phyloP scores from a whole-genome alignment of 2,797 vertebrate species.

The Enteromius viviparus region DNA sequence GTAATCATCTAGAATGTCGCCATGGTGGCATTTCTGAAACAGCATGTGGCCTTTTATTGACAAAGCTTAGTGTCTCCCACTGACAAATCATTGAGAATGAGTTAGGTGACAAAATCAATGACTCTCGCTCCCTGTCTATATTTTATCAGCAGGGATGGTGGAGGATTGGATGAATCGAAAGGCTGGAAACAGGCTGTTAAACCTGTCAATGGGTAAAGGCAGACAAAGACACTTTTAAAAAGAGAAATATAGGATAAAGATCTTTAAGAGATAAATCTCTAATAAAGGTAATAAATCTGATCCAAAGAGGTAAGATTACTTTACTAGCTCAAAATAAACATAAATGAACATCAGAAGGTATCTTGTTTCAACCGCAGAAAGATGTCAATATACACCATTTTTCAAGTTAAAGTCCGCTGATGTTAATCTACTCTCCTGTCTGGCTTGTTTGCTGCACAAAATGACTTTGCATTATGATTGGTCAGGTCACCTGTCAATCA shows the following conservation, averaged over 20 bases:
- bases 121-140: constrained; percentile 14
- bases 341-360: background rate
- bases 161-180: constrained; percentile 1
- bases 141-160: constrained; percentile 13
- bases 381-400: background rate
- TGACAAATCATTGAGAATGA: constrained; percentile 59
- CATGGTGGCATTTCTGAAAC: constrained; percentile 37
- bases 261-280: background rate
- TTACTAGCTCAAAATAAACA: background rate
- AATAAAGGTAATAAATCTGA: background rate
- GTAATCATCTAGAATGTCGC: constrained; percentile 32
- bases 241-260: background rate
- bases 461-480: background rate
- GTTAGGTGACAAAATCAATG: constrained; percentile 60
- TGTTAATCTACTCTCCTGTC: background rate
- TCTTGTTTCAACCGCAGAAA: background rate
- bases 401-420: background rate
- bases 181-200: background rate
- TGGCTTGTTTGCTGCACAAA: background rate
- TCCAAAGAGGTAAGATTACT: background rate
- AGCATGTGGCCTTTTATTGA: constrained; percentile 56
- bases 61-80: constrained; percentile 60
- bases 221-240: background rate
- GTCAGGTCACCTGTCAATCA: background rate
- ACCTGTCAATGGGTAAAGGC: background rate